A percentile compares a stretch with the other conserved stretches of the same genome.
Evolutionary conservation across 2,113 vertebrate species (phyloP).

Genomic region (Erythrolamprus reginae): DNA sequence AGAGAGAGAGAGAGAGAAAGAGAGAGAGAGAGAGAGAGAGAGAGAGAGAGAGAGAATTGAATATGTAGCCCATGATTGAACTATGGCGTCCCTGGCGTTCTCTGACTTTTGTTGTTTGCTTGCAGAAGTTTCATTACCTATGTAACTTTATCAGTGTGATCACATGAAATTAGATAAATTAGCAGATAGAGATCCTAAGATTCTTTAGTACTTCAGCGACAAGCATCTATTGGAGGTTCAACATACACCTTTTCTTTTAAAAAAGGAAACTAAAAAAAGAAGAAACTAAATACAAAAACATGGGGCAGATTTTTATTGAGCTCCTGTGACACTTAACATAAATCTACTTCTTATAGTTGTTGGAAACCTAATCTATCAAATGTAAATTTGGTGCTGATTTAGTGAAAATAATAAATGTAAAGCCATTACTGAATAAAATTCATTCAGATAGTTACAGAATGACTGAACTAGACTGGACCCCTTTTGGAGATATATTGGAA

Average conservation of each 20-base stretch:
- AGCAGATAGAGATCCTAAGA: not conserved
- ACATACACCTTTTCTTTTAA: not conserved
- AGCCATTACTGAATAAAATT: not conserved
- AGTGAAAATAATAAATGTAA: not conserved
- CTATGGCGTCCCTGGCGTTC: not conserved
- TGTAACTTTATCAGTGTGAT: not conserved
- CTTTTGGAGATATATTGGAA: not conserved
- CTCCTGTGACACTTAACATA: not conserved
- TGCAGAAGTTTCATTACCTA: not conserved
- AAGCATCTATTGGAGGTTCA: not conserved
- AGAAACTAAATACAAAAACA: not conserved
- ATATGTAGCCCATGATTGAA: not conserved
- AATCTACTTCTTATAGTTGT: not conserved
- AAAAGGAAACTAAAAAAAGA: not conserved
- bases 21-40: too few relatives aligned
- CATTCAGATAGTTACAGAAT: not conserved
- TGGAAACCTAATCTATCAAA: not conserved
- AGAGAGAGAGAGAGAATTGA: too few relatives aligned
- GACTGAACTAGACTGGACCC: not conserved
- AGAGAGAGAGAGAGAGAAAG: too few relatives aligned
- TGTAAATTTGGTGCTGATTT: not conserved
- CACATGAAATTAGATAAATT: not conserved
- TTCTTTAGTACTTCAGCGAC: not conserved
- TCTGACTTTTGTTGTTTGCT: not conserved
- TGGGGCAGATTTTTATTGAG: not conserved